phyloP scores from a whole-genome alignment of 2,113 vertebrate species.

The Myiagra hebetior region DNA sequence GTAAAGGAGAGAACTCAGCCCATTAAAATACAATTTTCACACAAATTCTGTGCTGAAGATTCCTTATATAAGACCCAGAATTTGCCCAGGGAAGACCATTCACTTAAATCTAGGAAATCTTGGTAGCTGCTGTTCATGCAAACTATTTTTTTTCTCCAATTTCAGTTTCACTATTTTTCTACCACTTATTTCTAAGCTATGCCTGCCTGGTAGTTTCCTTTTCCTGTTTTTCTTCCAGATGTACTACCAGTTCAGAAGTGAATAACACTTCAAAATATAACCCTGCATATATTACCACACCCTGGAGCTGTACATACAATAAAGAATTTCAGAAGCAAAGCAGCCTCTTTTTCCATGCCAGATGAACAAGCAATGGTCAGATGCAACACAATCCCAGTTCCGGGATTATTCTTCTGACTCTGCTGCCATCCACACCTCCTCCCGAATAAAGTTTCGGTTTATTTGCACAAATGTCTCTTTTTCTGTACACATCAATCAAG shows the following conservation, averaged over 20 bases:
- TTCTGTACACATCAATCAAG: neutral
- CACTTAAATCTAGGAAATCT: neutral
- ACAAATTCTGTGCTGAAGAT: neutral
- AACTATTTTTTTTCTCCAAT: neutral
- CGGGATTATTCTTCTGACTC: neutral
- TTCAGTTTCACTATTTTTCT: neutral
- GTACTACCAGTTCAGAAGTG: neutral
- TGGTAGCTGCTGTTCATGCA: neutral
- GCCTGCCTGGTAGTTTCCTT: neutral
- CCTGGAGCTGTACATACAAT: neutral
- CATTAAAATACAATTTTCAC: neutral
- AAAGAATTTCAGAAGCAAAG: neutral
- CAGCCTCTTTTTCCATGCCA: neutral
- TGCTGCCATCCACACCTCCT: neutral
- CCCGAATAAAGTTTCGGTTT: fast-evolving
- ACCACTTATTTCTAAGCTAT: neutral
- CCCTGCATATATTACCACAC: neutral
- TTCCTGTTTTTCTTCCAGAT: neutral
- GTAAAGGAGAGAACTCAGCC: neutral
- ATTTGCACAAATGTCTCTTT: neutral
- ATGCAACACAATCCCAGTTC: neutral
- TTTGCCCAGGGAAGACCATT: neutral
- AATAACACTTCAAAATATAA: neutral
- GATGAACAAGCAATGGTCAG: neutral
- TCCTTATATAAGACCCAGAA: neutral